phyloP scores from a whole-genome alignment of 2,797 vertebrate species.

The Fringilla coelebs region DNA sequence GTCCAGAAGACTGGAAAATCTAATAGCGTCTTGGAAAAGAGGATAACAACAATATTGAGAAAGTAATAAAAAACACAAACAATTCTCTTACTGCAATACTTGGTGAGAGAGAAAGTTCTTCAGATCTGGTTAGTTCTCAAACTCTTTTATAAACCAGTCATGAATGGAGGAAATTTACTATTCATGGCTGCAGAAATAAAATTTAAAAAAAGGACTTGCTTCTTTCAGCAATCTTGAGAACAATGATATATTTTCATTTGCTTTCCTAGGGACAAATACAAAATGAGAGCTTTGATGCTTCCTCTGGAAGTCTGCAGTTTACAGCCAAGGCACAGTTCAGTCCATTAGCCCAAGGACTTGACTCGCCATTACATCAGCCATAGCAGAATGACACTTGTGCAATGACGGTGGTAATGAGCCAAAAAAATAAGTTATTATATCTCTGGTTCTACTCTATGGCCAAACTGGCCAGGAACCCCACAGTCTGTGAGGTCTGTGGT shows the following conservation, averaged over 20 bases:
- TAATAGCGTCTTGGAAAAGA: not conserved
- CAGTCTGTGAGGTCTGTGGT: not conserved
- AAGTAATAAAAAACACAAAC: conserved; percentile 10
- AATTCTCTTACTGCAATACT: not conserved
- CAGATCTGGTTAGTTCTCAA: not conserved
- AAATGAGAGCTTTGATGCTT: not conserved
- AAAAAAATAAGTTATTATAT: not conserved
- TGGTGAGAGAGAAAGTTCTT: not conserved
- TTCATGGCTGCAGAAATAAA: not conserved
- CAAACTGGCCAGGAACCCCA: not conserved
- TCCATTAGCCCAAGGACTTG: not conserved
- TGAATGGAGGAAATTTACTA: conserved; percentile 27
- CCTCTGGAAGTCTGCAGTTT: not conserved
- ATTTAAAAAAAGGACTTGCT: not conserved
- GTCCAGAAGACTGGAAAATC: conserved; percentile 21
- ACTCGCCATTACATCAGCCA: not conserved
- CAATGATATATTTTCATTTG: conserved; percentile 3
- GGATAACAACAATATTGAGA: conserved; percentile 31
- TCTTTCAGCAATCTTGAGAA: not conserved
- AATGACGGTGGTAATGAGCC: not conserved
- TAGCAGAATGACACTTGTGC: not conserved
- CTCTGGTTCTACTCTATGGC: not conserved
- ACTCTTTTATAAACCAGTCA: not conserved
- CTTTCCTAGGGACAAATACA: not conserved
- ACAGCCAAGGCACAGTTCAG: not conserved